Evolutionary conservation across 2,113 vertebrate species (phyloP).

Genomic region (Clinocottus analis): DNA sequence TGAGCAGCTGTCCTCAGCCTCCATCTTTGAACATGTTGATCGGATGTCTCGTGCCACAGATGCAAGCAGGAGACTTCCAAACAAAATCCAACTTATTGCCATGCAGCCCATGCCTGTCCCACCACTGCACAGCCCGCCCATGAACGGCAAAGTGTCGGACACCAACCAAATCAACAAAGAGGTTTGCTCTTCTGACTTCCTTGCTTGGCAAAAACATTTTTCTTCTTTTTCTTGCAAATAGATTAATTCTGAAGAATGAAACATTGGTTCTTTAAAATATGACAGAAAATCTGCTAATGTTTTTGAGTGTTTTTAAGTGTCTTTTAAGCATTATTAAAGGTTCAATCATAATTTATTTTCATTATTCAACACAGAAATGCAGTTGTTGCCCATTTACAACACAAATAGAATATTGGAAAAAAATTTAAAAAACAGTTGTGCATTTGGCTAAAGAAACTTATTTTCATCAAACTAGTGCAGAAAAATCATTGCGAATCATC

Average conservation of each 20-base stretch:
- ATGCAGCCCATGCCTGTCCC: slow-evolving; percentile 95
- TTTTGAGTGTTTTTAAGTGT: neutral
- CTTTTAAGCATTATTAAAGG: neutral
- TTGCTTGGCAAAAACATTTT: neutral
- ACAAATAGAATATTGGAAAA: neutral
- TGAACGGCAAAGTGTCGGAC: slow-evolving; percentile 86
- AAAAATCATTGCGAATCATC: neutral
- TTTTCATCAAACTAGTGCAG: neutral
- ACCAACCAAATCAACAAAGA: slow-evolving; percentile 94
- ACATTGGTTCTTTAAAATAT: too few relatives aligned
- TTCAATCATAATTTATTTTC: neutral
- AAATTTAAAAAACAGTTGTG: neutral
- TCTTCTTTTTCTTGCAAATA: neutral
- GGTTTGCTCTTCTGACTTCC: slow-evolving; percentile 72
- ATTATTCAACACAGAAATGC: neutral
- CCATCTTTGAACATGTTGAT: slow-evolving; percentile 96
- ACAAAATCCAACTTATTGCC: slow-evolving; percentile 96
- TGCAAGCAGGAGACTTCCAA: slow-evolving; percentile 88
- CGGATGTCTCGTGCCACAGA: slow-evolving; percentile 90
- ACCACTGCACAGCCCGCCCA: slow-evolving; percentile 81
- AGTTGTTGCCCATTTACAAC: neutral
- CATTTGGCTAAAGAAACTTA: too few relatives aligned
- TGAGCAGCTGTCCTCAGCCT: slow-evolving; percentile 91
- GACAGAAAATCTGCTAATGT: neutral
- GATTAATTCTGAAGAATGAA: neutral